Conservation (phyloP, 2,888 invertebrate species). For the Xanthorhoe spadicearia region DNA sequence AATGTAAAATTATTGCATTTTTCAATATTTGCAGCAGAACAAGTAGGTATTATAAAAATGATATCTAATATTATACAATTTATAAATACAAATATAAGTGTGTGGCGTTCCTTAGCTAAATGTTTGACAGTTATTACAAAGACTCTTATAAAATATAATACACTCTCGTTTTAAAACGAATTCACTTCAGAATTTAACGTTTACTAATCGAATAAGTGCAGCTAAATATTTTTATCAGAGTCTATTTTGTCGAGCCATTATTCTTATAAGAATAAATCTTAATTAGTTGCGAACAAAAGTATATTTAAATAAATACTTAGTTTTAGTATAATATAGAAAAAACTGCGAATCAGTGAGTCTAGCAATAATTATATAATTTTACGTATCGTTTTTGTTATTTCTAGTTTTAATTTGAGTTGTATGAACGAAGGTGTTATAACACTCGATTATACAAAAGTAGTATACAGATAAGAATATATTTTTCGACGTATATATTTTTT, state of each 20-base stretch:
- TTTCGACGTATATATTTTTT: background rate
- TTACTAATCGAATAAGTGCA: slow-evolving; percentile 3
- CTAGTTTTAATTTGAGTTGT: slow-evolving; percentile 46
- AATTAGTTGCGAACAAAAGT: slow-evolving; percentile 48
- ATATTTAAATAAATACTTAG: slow-evolving; percentile 18
- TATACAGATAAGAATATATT: background rate
- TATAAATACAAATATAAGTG: no score
- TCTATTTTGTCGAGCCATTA: background rate
- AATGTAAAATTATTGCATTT: no score
- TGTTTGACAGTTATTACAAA: background rate
- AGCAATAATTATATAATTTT: slow-evolving; percentile 41
- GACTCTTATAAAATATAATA: background rate
- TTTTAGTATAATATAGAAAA: slow-evolving; percentile 40
- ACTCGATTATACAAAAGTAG: slow-evolving; percentile 50
- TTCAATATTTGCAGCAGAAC: no score
- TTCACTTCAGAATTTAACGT: background rate
- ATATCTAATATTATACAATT: no score
- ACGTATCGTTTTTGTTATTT: slow-evolving; percentile 54
- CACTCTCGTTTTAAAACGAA: background rate
- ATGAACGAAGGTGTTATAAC: slow-evolving; percentile 52
- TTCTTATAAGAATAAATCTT: background rate
- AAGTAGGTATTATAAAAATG: no score
- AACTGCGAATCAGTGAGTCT: slow-evolving; percentile 55
- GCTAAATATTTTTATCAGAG: slow-evolving; percentile 4
- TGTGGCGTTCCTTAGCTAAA: background rate